Evolutionary conservation across 2,888 invertebrate genomes (phyloP), one percentile per base, ranked within the genome.

Genomic region (Morpho helenor): DNA sequence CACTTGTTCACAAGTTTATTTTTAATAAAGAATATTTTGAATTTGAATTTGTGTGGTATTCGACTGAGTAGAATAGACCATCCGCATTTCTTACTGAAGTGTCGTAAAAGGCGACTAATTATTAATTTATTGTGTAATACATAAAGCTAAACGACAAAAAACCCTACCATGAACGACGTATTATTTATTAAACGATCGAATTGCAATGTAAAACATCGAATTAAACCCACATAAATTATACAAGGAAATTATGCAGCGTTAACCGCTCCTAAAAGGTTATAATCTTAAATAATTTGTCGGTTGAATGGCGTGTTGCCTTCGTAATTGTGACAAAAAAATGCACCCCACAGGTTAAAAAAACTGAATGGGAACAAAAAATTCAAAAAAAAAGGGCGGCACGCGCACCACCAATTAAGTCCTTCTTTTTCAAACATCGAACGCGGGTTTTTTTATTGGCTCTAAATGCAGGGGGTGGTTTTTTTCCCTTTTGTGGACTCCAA

Each of bases 261-360:
- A 78, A 79, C 75, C 67, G 63, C 64, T 62, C 63, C 70, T 71
- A 74, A 78, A 76, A 76, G 74, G 73, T 74, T 75, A 77, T 82
- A 82, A 86, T 81, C 80, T 75, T 76, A 74, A 81, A 81, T 74
- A 84, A 83, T 82, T 79, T 83, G 82, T 77, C 78, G 73, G 76
- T 62, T 67, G 62, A 71, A 73, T 64, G 68, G 52, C 62, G 59
- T 62, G 66, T 67, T 70, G 68, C 72, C 66, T 69, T 63, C 72
- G 72, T 86, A 82, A 88, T 87, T 77, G 80, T 71, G 63, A 74
- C 80, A 89, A 87, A 89, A 16, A 89, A 89, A 85, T 71, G 69
- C 81, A 83, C 85, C 87, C 87, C 80, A 80, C 76, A 70, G 64
- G 59, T 61, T 64, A 69, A 69, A 74, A 75, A 73, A 73, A 65